These are phyloP conservation scores for Rattus rattus DNA, from an alignment of 2,113 vertebrate genomes.

Conservation along the genomic window DNA sequence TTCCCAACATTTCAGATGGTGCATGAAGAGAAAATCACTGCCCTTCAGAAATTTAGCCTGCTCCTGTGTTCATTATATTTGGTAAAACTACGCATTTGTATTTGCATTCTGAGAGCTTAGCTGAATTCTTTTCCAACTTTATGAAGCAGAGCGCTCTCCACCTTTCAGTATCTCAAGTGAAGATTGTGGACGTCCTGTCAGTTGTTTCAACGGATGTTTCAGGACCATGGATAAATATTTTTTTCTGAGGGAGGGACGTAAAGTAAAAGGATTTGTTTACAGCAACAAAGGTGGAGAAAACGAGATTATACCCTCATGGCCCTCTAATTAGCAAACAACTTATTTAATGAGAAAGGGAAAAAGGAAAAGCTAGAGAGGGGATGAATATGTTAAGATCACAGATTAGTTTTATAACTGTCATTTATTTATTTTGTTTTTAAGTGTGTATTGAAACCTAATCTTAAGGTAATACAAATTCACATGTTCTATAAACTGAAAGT, in stretches of 20 bases:
- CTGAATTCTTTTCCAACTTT: not conserved
- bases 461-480: conserved; percentile 56
- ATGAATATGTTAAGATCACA: not conserved
- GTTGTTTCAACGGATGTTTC: conserved; percentile 39
- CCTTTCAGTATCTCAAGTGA: not conserved
- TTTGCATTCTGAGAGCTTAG: not conserved
- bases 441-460: conserved; percentile 20
- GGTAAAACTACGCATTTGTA: not conserved
- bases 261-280: conserved; percentile 74
- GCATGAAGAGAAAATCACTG: not conserved
- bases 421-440: conserved; percentile 24
- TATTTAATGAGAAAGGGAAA: conserved; percentile 41
- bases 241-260: not conserved
- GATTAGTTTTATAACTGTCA: conserved; percentile 11
- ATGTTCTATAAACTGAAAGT: conserved; percentile 53
- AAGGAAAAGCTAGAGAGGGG: conserved; percentile 1
- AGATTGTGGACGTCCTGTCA: conserved; percentile 9
- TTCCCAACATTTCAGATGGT: not conserved
- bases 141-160: not conserved
- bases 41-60: not conserved
- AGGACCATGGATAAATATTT: conserved; percentile 71
- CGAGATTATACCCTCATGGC: conserved; percentile 60
- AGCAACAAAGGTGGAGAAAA: conserved; percentile 43
- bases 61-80: not conserved
- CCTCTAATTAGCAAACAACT: conserved; percentile 68